Percentiles rank a stretch among this genome's conserved stretches.
These are phyloP conservation scores for Lonchura striata DNA, from an alignment of 2,113 vertebrate species.

Conservation along the genomic window DNA sequence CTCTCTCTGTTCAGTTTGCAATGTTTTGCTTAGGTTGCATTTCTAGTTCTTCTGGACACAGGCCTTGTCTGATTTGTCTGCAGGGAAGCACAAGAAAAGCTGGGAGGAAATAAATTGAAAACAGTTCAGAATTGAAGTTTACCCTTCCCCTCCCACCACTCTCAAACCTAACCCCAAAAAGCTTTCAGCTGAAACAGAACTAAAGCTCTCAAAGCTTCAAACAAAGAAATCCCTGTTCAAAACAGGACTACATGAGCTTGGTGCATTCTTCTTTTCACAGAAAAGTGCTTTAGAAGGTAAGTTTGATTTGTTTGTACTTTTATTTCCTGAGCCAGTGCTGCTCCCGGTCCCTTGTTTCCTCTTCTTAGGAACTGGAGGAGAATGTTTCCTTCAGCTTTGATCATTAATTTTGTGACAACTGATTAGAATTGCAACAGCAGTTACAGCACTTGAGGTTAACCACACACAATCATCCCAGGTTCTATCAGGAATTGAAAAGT, in stretches of 20 bases:
- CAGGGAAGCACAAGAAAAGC: neutral
- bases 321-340: neutral
- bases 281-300: neutral
- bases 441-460: neutral
- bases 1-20: neutral
- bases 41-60: neutral
- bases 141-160: neutral
- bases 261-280: neutral
- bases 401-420: neutral
- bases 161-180: neutral
- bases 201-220: neutral
- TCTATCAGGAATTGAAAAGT: neutral
- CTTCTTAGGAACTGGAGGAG: neutral
- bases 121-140: neutral
- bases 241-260: neutral
- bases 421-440: neutral
- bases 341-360: neutral
- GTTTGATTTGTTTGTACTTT: neutral
- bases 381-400: neutral
- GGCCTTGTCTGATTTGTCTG: neutral
- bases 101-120: neutral
- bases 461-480: neutral
- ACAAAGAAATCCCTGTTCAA: neutral
- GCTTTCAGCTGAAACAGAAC: neutral
- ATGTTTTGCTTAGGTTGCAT: neutral